Base-by-base conservation (phyloP, 1,140 invertebrate species). In the Samia ricini region DNA sequence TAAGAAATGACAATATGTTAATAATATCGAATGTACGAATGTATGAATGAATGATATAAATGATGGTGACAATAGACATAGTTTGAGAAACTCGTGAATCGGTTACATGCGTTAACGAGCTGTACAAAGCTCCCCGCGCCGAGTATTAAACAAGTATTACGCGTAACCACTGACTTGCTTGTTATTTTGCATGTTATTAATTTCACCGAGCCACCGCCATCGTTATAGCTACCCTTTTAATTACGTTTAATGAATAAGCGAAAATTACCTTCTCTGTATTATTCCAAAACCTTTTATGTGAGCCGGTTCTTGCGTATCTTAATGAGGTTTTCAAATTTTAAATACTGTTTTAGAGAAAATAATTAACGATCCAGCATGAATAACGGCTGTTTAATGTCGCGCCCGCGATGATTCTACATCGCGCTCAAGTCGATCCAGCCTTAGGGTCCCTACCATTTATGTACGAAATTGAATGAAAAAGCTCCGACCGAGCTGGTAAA, bases 251-350 rank as follows among this genome's bases (percentile, higher is more conserved):
- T 74, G 75, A 74, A 74, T 77, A 77, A 77, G 72, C 72, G 68
- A 72, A 74, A 77, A 77, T 77, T 74, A 77, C 64, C 72, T 77
- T 74, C 71, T 74, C 71, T 74, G 69, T 74, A 66, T 74, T 70
- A 77, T 74, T 72, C 63, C 23, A 66, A 68, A 77, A 66, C 68
- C 72, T 60, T 77, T 77, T 77, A 72, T 72, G 66, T 60, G 66
- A 58, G 58, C 23, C 56, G 57, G 56, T 63, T 67, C 63, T 51
- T 60, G 63, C 64, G 61, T 71, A 74, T 79, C 77, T 78, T 82
- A 82, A 82, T 82, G 79, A 82, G 79, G 72, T 82, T 79, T 79
- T 82, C 71, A 69, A 79, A 79, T 75, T 82, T 82, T 76, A 78
- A 79, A 78, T 69, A 73, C 71, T 70, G 77, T 78, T 79, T 79